Evolutionary conservation across 2,888 invertebrate species (phyloP), one percentile per base, ranked within the genome.

Genomic region (Oithona nana): DNA sequence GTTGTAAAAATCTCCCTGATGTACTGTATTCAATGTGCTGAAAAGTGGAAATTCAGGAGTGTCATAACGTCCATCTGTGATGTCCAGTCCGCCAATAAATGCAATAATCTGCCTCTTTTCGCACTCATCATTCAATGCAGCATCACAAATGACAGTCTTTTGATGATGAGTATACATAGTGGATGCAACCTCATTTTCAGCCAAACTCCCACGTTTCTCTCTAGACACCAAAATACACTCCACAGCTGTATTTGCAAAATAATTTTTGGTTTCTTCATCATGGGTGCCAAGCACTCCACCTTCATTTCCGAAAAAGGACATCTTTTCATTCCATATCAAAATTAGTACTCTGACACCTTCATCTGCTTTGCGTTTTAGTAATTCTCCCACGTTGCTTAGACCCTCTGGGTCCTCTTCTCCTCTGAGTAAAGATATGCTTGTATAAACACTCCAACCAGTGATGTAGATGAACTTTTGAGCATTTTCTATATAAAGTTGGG

Each of bases 231-330:
- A 30, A 26, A 65, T 57, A 11, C 66, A 66, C 22, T 65, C 66
- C 11, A 67, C 67, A 30, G 64, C 65, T 22, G 64, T 64, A 1
- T 65, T 66, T 22, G 64, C 65, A 57, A 67, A 67, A 63, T 63
- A 66, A n/a, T 63, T 63, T 28, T 64, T 51, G 1, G 67, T 67
- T 29, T 67, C 67, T 31, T 67, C 67, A 58, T 67, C 67, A 39
- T 67, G 66, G n/a, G 67, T 67, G 1, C 67, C 66, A 66, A 67
- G 66, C n/a, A 66, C 51, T n/a, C n/a, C n/a, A 20, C 66, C 66
- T 20, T 65, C 65, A 65, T 48, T 65, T 1, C 65, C 50, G 16
- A 66, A 65, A n/a, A 64, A 65, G 28, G 65, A 65, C 39, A 65
- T 60, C 52, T 63, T 64, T 49, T 67, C 67, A 59, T 66, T 65